Evolutionary conservation across 2,888 invertebrate species (phyloP).

Genomic region (Drosophila neotestacea): DNA sequence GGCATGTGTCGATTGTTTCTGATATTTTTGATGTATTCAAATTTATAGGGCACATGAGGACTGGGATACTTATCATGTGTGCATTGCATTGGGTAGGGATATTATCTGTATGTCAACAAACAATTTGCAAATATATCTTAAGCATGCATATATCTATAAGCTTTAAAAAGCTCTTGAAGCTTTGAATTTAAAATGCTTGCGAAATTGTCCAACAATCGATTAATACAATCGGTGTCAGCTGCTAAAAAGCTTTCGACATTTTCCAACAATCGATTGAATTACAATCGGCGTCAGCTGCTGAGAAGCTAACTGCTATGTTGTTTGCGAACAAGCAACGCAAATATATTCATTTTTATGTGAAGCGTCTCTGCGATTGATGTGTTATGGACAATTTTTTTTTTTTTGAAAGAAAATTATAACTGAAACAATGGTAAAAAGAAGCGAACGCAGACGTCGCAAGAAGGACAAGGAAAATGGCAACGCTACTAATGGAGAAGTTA

Average conservation of each 20-base stretch:
- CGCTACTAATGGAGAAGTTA: background rate
- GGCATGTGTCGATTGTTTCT: too few species aligned
- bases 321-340: background rate
- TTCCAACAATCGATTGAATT: background rate
- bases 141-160: background rate
- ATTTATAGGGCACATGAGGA: too few species aligned
- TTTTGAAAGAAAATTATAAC: background rate
- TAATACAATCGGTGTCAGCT: background rate
- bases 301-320: constrained; percentile 5
- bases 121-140: too few species aligned
- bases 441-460: constrained; percentile 17
- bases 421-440: constrained; percentile 16
- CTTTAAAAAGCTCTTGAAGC: constrained; percentile 18
- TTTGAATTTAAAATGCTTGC: constrained; percentile 2
- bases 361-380: background rate
- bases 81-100: too few species aligned
- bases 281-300: background rate
- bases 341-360: background rate
- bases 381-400: background rate
- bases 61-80: too few species aligned
- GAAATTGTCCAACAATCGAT: constrained; percentile 23
- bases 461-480: background rate
- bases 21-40: too few species aligned
- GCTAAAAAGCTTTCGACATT: constrained; percentile 10
- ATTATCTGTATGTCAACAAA: background rate